These are phyloP conservation scores for Anguilla marmorata DNA, from an alignment of 2,797 vertebrate genomes.

Conservation along the genomic window DNA sequence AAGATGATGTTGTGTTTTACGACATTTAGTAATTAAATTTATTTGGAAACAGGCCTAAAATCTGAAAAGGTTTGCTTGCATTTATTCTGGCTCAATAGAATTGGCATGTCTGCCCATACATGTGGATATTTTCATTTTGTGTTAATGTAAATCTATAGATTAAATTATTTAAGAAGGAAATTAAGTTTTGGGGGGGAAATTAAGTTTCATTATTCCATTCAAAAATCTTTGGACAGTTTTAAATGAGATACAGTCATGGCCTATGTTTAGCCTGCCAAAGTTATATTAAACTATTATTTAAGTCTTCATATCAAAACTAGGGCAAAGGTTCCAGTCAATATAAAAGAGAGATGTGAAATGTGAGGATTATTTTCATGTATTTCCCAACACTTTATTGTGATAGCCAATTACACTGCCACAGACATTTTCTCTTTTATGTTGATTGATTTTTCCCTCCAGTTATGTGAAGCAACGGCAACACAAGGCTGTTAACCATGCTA, in stretches of 20 bases:
- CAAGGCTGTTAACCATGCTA: conserved; percentile 53
- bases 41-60: background rate
- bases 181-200: background rate
- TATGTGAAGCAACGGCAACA: conserved; percentile 36
- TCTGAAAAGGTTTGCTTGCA: background rate
- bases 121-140: background rate
- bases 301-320: conserved; percentile 1
- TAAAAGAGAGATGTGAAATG: background rate
- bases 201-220: background rate
- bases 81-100: background rate
- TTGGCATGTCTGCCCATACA: background rate
- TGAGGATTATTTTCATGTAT: conserved; percentile 31
- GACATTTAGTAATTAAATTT: background rate
- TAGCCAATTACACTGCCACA: conserved; percentile 49
- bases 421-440: conserved; percentile 38
- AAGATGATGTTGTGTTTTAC: background rate
- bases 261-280: conserved; percentile 18
- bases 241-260: background rate
- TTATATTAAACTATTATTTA: conserved; percentile 2
- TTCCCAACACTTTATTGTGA: conserved; percentile 38
- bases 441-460: conserved; percentile 51
- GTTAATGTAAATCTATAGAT: background rate
- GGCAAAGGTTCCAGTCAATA: conserved; percentile 13
- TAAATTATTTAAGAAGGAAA: too few relatives aligned
- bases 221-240: background rate